phyloP scores from a whole-genome alignment of 2,113 vertebrate species.

The Cavia aperea region DNA sequence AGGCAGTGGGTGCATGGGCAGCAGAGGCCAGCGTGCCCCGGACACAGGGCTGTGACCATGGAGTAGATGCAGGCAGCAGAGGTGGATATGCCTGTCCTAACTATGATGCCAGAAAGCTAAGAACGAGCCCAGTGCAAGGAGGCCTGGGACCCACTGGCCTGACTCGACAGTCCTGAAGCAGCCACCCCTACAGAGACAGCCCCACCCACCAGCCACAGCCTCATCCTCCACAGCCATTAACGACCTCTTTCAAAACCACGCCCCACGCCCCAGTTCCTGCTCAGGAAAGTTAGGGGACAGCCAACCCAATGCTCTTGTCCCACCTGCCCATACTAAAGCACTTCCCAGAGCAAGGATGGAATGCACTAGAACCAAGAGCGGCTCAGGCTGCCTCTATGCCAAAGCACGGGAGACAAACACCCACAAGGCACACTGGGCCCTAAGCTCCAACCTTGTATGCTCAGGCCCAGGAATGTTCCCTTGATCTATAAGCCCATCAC shows the following conservation, averaged over 20 bases:
- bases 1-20: neutral
- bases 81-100: neutral
- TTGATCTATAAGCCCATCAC: neutral
- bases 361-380: neutral
- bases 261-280: neutral
- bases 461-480: neutral
- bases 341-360: neutral
- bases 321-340: neutral
- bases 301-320: no score
- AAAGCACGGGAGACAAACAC: neutral
- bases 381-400: neutral
- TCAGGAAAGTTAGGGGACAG: neutral
- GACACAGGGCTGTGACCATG: neutral
- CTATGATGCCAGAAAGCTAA: no score
- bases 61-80: neutral
- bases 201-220: neutral
- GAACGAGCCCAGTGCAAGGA: neutral
- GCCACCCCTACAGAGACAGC: no score
- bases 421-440: neutral
- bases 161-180: neutral
- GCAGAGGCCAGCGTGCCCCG: neutral
- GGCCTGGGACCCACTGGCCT: no score
- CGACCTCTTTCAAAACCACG: neutral
- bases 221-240: neutral
- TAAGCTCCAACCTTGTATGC: neutral